Conservation (phyloP, 2,797 vertebrate genomes). For the Linurgus olivaceus region DNA sequence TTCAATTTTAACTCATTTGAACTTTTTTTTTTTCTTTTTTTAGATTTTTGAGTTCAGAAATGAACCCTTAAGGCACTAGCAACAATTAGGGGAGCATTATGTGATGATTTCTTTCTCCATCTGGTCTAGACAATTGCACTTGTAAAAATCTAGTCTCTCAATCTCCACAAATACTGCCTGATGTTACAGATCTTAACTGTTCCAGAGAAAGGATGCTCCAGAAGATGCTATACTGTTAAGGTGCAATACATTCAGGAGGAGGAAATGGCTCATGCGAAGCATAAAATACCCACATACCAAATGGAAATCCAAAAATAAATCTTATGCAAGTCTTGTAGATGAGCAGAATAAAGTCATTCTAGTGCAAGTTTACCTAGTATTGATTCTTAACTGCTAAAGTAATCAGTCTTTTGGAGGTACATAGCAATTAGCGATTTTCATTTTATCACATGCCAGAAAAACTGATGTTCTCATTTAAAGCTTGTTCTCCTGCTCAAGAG, state of each 20-base stretch:
- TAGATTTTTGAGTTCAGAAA: background rate
- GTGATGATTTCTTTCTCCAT: background rate
- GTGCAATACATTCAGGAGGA: background rate
- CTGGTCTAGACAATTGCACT: background rate
- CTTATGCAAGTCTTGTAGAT: background rate
- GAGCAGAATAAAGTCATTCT: slow-evolving; percentile 14
- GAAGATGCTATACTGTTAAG: background rate
- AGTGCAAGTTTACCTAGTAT: background rate
- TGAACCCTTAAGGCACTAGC: background rate
- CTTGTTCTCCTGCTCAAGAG: background rate
- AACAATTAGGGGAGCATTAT: background rate
- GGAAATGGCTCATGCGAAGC: background rate
- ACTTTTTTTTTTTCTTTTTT: background rate
- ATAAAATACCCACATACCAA: background rate
- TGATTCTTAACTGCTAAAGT: background rate
- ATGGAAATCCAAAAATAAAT: background rate
- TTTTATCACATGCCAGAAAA: background rate
- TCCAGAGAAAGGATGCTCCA: background rate
- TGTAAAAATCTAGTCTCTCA: background rate
- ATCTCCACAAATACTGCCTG: background rate
- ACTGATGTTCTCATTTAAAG: background rate
- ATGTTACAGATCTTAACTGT: background rate
- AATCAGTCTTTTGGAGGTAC: background rate
- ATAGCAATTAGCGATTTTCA: background rate
- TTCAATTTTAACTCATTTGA: background rate